Evolutionary conservation across 92 coral and sea anemone species (phyloP).

Genomic region (Zoanthus solanderi): DNA sequence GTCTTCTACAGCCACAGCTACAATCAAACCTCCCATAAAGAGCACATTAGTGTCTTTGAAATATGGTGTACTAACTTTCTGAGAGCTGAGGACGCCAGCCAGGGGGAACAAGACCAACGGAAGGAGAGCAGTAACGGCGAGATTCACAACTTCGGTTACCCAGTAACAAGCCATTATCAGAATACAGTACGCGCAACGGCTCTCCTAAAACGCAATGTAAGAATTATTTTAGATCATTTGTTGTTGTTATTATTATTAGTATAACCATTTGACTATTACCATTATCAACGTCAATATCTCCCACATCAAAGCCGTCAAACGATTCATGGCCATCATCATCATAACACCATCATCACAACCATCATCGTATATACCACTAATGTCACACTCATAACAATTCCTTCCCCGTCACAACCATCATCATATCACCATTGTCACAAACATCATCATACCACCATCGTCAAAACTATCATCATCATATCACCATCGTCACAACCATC

Average conservation of each 20-base stretch:
- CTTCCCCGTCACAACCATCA: not conserved
- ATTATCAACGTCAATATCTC: not conserved
- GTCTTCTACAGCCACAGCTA: slow-evolving; percentile 89
- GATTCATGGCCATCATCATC: not conserved
- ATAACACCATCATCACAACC: not conserved
- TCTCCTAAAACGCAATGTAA: slow-evolving; percentile 47
- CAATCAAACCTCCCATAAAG: slow-evolving; percentile 84
- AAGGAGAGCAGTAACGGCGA: slow-evolving; percentile 84
- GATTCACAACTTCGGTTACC: slow-evolving; percentile 79
- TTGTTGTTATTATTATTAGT: too few relatives aligned
- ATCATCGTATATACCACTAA: not conserved
- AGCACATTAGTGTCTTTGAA: slow-evolving; percentile 88
- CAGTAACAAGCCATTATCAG: slow-evolving; percentile 82
- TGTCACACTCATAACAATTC: not conserved
- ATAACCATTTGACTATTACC: not conserved
- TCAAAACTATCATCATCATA: not conserved
- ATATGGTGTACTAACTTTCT: slow-evolving; percentile 81
- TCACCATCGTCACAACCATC: not conserved
- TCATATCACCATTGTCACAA: not conserved
- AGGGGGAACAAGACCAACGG: slow-evolving; percentile 81
- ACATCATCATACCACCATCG: not conserved
- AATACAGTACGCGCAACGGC: slow-evolving; percentile 79
- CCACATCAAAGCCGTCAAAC: not conserved
- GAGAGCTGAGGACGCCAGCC: slow-evolving; percentile 80
- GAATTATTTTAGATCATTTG: too few relatives aligned